Conservation (phyloP, 1,140 invertebrate genomes). For the Bombus confusus region DNA sequence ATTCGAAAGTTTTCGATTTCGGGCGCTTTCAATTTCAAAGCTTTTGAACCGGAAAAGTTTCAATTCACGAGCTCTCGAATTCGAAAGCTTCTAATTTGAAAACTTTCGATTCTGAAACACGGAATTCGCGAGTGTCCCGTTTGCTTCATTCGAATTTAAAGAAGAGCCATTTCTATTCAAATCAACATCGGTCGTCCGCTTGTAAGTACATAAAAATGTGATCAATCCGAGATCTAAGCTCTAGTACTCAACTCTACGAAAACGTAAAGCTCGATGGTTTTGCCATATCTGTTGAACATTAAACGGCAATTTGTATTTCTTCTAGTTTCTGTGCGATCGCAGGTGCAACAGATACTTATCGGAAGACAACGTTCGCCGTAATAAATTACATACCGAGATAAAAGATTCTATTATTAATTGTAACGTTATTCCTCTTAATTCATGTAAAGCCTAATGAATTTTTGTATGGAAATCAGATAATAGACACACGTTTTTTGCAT, state of each 20-base stretch:
- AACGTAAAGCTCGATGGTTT: not conserved
- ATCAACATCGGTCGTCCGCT: not conserved
- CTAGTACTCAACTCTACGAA: not conserved
- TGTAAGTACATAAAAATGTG: too few relatives aligned
- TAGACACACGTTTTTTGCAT: not conserved
- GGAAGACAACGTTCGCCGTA: too few relatives aligned
- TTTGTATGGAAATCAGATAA: conserved; percentile 36
- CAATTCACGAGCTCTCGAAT: too few relatives aligned
- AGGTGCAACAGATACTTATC: conserved; percentile 10
- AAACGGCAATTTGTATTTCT: conserved; percentile 36
- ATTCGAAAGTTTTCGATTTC: too few relatives aligned
- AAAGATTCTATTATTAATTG: conserved; percentile 1
- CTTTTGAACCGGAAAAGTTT: too few relatives aligned
- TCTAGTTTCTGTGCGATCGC: not conserved
- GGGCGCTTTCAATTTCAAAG: too few relatives aligned
- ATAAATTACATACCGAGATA: conserved; percentile 26
- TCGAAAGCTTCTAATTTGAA: too few relatives aligned
- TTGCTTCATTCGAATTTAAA: too few relatives aligned
- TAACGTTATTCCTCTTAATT: conserved; percentile 16
- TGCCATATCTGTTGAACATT: not conserved
- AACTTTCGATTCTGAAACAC: too few relatives aligned
- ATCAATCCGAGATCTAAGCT: too few relatives aligned
- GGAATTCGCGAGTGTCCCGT: too few relatives aligned
- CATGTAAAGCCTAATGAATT: not conserved
- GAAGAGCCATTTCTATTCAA: not conserved